Percentiles rank a stretch among this genome's conserved stretches.
phyloP scores from a whole-genome alignment of 2,797 vertebrate species.

The Thalassophryne amazonica region DNA sequence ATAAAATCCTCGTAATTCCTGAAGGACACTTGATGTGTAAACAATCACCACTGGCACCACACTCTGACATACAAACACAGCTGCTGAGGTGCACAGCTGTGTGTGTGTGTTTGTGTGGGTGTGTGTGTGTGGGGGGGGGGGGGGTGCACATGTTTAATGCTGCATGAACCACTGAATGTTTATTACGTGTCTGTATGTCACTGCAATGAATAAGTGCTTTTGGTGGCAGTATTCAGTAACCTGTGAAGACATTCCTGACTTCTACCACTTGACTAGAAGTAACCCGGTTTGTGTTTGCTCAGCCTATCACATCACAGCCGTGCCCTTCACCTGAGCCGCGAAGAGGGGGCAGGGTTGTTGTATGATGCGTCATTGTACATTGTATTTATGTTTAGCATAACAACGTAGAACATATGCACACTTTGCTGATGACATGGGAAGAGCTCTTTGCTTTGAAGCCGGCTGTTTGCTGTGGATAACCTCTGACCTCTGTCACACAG shows the following conservation, averaged over 20 bases:
- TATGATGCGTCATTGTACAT: constrained; percentile 12
- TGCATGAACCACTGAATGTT: too few relatives aligned
- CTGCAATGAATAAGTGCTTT: neutral
- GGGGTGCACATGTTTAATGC: too few relatives aligned
- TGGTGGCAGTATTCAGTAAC: constrained; percentile 2
- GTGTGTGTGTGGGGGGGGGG: neutral
- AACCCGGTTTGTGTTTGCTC: constrained; percentile 35
- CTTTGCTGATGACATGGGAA: constrained; percentile 23
- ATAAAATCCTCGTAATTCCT: neutral
- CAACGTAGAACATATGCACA: constrained; percentile 6
- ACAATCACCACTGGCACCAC: constrained; percentile 11
- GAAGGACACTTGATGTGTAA: constrained; percentile 1
- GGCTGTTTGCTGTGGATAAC: constrained; percentile 51
- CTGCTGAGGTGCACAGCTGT: constrained; percentile 24
- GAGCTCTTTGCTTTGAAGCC: constrained; percentile 47
- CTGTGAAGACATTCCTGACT: constrained; percentile 13
- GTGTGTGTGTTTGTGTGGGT: neutral
- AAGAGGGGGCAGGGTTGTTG: neutral
- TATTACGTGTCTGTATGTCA: neutral
- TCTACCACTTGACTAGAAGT: constrained; percentile 24
- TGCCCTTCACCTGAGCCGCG: constrained; percentile 36
- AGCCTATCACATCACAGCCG: constrained; percentile 32
- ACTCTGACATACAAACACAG: constrained; percentile 40
- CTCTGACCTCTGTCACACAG: constrained; percentile 27
- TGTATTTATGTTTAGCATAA: constrained; percentile 17